These are phyloP conservation scores for Hyposmocoma kahamanoa DNA, from an alignment of 1,140 invertebrate genomes.

Conservation along the genomic window DNA sequence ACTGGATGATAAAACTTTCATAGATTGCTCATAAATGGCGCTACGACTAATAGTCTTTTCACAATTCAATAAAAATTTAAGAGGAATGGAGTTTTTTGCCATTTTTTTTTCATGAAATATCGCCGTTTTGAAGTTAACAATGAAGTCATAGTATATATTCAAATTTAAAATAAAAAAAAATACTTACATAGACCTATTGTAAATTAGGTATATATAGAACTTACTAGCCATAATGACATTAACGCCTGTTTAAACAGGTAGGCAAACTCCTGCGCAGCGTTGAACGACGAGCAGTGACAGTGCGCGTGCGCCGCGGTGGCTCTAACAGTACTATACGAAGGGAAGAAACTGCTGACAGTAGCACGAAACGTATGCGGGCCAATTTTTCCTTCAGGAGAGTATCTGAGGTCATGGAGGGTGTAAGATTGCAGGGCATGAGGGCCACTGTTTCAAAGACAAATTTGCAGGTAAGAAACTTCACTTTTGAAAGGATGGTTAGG, in stretches of 20 bases:
- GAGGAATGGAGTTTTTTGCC: too few relatives aligned
- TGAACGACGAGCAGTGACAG: constrained; percentile 56
- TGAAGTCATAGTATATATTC: constrained; percentile 79
- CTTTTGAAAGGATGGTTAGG: too few relatives aligned
- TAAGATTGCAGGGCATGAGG: constrained; percentile 56
- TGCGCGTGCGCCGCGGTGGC: constrained; percentile 52
- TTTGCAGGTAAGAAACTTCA: constrained; percentile 44
- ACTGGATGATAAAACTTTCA: too few relatives aligned
- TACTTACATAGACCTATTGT: too few relatives aligned
- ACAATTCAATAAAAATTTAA: too few relatives aligned
- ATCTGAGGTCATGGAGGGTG: constrained; percentile 69
- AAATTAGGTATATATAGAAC: too few relatives aligned
- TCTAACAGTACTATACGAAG: constrained; percentile 25
- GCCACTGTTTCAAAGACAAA: constrained; percentile 40
- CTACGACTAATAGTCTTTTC: too few relatives aligned
- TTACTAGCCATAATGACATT: too few relatives aligned
- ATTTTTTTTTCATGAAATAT: too few relatives aligned
- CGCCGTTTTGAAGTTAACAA: too few relatives aligned
- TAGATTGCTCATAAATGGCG: too few relatives aligned
- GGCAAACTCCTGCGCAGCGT: constrained; percentile 54
- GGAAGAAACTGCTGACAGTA: constrained; percentile 68
- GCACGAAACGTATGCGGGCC: constrained; percentile 33
- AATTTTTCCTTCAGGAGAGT: constrained; percentile 69
- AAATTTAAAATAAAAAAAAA: too few relatives aligned
- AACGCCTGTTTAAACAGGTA: constrained; percentile 43